Evolutionary conservation across 1,140 invertebrate genomes (phyloP).

Genomic region (Drosophila biarmipes): DNA sequence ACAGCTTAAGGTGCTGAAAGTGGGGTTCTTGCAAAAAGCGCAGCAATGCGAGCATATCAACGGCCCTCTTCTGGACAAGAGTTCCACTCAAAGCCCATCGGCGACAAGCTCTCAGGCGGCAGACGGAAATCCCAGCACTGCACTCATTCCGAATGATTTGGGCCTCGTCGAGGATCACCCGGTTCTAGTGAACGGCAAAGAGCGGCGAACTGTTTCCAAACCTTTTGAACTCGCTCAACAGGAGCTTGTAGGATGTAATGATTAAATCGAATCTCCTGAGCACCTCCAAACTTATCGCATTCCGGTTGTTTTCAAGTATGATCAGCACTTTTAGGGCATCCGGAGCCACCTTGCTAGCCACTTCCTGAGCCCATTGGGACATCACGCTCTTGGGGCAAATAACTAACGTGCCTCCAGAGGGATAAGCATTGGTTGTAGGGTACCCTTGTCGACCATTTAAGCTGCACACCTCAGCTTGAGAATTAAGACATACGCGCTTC

Average conservation of each 20-base stretch:
- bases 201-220: conserved; percentile 22
- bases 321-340: conserved; percentile 21
- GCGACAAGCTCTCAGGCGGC: conserved; percentile 7
- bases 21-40: conserved; percentile 45
- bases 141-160: conserved; percentile 51
- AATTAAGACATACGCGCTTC: conserved; percentile 5
- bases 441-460: too few relatives aligned
- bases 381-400: conserved; percentile 59
- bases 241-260: conserved; percentile 44
- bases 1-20: conserved; percentile 39
- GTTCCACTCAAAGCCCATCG: conserved; percentile 62
- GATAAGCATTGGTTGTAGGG: conserved; percentile 3
- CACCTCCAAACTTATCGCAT: conserved; percentile 5
- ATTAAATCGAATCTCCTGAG: conserved; percentile 34
- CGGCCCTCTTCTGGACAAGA: conserved; percentile 50
- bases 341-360: conserved; percentile 28
- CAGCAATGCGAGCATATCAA: conserved; percentile 50
- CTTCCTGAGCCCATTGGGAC: conserved; percentile 49
- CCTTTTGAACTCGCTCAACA: conserved; percentile 19
- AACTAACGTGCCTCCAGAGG: conserved; percentile 33
- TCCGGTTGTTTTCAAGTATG: conserved; percentile 48
- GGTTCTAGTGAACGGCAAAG: conserved; percentile 41
- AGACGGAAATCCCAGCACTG: conserved; percentile 10
- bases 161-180: conserved; percentile 58
- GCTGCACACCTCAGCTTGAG: too few relatives aligned